phyloP scores from a whole-genome alignment of 2,797 vertebrate species.

The Todus mexicanus region DNA sequence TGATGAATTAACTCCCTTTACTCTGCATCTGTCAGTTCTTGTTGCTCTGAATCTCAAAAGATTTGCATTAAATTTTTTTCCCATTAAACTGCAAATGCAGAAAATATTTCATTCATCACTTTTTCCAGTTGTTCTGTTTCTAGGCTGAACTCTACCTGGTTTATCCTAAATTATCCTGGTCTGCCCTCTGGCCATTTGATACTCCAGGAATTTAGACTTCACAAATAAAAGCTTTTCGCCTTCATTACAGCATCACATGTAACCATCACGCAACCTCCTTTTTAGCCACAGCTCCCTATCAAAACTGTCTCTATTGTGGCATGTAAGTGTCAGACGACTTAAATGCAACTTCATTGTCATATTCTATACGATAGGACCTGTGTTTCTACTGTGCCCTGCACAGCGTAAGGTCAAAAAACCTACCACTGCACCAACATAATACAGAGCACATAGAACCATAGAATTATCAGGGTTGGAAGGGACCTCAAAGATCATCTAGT shows the following conservation, averaged over 20 bases:
- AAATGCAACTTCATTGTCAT: background rate
- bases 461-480: no score
- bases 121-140: background rate
- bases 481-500: no score
- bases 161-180: background rate
- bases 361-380: background rate
- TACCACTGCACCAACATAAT: background rate
- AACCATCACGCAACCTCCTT: background rate
- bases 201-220: background rate
- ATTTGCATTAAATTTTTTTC: background rate
- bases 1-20: background rate
- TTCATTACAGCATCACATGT: background rate
- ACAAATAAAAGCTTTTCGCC: background rate
- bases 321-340: background rate
- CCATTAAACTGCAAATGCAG: background rate
- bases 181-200: background rate
- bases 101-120: background rate
- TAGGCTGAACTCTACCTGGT: background rate
- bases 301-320: background rate
- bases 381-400: background rate
- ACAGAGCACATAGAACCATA: background rate
- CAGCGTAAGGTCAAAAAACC: background rate
- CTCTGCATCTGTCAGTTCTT: background rate
- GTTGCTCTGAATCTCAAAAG: background rate
- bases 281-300: background rate